These are phyloP conservation scores for Platysternon megacephalum DNA, from an alignment of 2,113 vertebrate species.

Conservation along the genomic window DNA sequence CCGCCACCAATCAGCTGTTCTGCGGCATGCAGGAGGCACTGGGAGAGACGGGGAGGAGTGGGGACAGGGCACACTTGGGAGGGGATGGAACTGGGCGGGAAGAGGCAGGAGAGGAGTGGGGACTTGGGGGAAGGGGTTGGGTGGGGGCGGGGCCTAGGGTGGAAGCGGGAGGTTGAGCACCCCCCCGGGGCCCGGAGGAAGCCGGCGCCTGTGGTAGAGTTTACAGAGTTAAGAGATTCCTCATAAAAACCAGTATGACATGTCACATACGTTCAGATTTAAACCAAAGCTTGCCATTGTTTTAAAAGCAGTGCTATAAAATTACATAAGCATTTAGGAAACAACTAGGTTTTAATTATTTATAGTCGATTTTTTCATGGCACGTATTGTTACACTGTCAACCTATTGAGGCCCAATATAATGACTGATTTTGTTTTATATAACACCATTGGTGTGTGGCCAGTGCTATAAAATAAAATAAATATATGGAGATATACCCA, in stretches of 20 bases:
- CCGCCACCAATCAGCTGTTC: too few relatives aligned
- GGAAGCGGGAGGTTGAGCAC: too few relatives aligned
- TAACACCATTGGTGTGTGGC: background rate
- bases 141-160: too few relatives aligned
- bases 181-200: too few relatives aligned
- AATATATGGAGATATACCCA: too few relatives aligned
- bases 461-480: background rate
- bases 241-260: background rate
- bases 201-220: background rate
- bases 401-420: background rate
- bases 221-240: background rate
- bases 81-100: too few relatives aligned
- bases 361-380: background rate
- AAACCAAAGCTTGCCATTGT: background rate
- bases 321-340: background rate
- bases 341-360: background rate
- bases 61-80: too few relatives aligned
- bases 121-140: too few relatives aligned
- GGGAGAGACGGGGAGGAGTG: too few relatives aligned
- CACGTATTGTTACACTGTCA: accelerated
- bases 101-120: too few relatives aligned
- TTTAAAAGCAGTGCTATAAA: background rate
- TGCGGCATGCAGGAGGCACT: too few relatives aligned
- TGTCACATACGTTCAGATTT: background rate
- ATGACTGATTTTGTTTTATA: background rate